Base-by-base conservation (phyloP, 1,140 invertebrate species). In the Eubasilissa regina region DNA sequence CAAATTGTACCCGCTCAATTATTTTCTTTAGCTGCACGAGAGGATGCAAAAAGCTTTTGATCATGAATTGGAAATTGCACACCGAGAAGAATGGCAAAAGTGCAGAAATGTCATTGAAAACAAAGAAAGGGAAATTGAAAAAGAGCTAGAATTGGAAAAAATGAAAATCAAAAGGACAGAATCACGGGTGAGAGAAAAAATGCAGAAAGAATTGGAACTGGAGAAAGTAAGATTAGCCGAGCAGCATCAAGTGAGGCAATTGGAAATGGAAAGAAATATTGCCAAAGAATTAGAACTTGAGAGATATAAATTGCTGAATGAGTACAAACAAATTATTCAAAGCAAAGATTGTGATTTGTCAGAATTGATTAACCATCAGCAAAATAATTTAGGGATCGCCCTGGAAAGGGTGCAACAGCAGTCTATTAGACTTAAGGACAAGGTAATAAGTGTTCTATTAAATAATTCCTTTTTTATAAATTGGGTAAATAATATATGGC, bases 1-100 rank as follows among this genome's bases (percentile, higher is more conserved):
- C 6, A 3, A 35, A 35, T 35, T 35, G 25, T n/a, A n/a, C n/a
- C 15, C 62, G 44, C n/a, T 44, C 62, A 35, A 0, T 78, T 44
- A 9, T 62, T 58, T 75, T 74, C 25, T 78, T 11, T 45, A 83
- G 82, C 35, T 79, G 10, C 75, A 79, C 35, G 47, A 80, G 55
- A 68, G 74, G 62, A 81, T 83, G 82, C 82, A 83, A 47, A 75
- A 73, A 9, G 79, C 58, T 17, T 83, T 81, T 58, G 80, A 83
- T 75, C 73, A 77, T 35, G 82, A 83, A 77, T 35, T 83, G 19
- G 70, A 80, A 66, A 55, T 83, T 19, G 77, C 75, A 10, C 68
- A 62, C 44, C 64, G 62, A 51, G 62, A 55, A 45, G 82, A 83
- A 66, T 62, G 76, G 74, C 60, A 77, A 64, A 81, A 81, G 47